Base-by-base conservation (phyloP, 2,113 vertebrate species). In the Pagrus major region DNA sequence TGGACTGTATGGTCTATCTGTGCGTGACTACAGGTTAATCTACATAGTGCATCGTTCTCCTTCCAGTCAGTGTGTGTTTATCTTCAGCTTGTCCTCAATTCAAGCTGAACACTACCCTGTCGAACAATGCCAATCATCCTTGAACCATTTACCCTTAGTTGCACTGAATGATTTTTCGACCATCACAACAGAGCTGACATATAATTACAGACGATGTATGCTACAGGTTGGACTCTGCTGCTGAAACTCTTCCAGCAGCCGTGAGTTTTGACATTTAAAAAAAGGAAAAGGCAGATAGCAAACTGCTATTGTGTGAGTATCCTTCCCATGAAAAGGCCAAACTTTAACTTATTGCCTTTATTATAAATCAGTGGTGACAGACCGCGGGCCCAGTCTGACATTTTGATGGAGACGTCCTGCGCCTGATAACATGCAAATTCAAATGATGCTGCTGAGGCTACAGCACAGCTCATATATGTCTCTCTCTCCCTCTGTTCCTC, bases 371-470 rank as follows among this genome's bases (percentile, higher is more conserved):
- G n/a, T 37, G 71, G 44, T 58, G 76, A 77, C 75, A 72, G 80
- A 84, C 86, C 72, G 44, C 39, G 33, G 90, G 87, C 88, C 49
- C 74, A 46, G 73, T 64, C 70, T 92, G 91, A 93, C 90, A 93
- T 93, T 93, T 92, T 93, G 92, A 93, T 89, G 85, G 85, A 92
- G 90, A 89, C 78, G 69, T 91, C 80, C 71, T 84, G 83, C 20
- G 46, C 75, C 72, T 90, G 89, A 94, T 92, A 90, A 91, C 79
- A 92, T 93, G 92, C 91, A 86, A 93, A 94, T 92, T 93, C 70
- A 81, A 87, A 85, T 68, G 51, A 76, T 56, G 80, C 71, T 58
- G 85, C 81, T 4, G 61, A 71, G 88, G 86, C 69, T 71, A 75
- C 76, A 60, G 75, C 71, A 42, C 47, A 31, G 58, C 42, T 78